Conservation (phyloP, 1,140 invertebrate species). For the Frieseomelitta varia region DNA sequence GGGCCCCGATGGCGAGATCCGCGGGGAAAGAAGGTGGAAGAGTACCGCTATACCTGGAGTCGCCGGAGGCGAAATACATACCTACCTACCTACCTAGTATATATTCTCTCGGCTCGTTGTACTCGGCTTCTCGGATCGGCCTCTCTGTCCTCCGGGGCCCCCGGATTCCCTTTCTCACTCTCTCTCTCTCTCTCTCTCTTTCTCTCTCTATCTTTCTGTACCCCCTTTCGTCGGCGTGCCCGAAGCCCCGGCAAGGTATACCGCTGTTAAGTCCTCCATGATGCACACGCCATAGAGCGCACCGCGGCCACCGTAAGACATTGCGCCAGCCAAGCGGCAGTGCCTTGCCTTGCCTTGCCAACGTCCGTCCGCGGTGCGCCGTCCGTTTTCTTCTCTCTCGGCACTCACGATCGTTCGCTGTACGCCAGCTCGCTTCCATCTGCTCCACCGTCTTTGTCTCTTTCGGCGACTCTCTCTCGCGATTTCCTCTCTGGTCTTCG, state of each 20-base stretch:
- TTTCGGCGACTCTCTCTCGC: too few species aligned
- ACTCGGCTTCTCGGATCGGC: constrained; percentile 13
- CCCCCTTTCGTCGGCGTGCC: constrained; percentile 42
- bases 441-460: not conserved
- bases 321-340: constrained; percentile 45
- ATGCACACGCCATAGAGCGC: constrained; percentile 68
- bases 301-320: constrained; percentile 53
- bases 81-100: constrained; percentile 77
- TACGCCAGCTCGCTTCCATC: not conserved
- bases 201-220: constrained; percentile 1
- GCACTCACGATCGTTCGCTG: too few species aligned
- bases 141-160: constrained; percentile 27
- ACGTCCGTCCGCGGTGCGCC: constrained; percentile 52
- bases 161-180: too few species aligned
- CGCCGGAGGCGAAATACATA: constrained; percentile 76
- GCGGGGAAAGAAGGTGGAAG: constrained; percentile 59
- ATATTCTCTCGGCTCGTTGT: constrained; percentile 58
- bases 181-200: too few species aligned
- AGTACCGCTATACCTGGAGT: constrained; percentile 77
- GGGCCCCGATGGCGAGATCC: constrained; percentile 40
- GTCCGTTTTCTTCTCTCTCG: not conserved
- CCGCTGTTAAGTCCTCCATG: constrained; percentile 65
- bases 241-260: constrained; percentile 56
- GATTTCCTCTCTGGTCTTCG: too few species aligned
- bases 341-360: constrained; percentile 59